Percentiles rank a stretch among this genome's conserved stretches.
Conservation (phyloP, 2,797 vertebrate species). For the Momotus momota region DNA sequence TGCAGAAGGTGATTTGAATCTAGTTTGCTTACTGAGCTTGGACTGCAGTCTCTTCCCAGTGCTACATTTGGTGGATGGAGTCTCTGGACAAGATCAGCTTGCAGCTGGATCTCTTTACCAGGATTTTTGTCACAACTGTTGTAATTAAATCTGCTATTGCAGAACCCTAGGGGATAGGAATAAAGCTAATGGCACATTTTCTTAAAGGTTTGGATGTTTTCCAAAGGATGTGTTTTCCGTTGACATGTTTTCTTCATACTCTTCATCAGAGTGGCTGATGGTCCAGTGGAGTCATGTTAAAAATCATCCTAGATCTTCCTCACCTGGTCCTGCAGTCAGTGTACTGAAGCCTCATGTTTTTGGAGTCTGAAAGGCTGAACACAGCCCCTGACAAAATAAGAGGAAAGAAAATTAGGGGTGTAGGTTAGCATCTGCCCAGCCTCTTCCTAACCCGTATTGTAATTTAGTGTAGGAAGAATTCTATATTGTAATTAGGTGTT, state of each 20-base stretch:
- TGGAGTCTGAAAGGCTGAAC: background rate
- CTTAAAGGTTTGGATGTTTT: conserved; percentile 25
- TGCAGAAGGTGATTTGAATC: background rate
- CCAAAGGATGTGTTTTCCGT: background rate
- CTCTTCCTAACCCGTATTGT: background rate
- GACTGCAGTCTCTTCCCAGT: background rate
- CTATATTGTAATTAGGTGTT: background rate
- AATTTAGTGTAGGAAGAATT: background rate
- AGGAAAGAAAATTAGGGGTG: background rate
- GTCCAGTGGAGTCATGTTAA: background rate
- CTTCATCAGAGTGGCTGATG: background rate
- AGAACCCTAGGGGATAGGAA: background rate
- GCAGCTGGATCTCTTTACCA: background rate
- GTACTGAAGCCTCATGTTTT: background rate
- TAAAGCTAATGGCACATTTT: background rate
- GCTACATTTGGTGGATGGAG: background rate
- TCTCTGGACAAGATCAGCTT: background rate
- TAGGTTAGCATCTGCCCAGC: background rate
- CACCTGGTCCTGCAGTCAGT: background rate
- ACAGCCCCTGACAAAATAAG: background rate
- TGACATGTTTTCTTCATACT: background rate
- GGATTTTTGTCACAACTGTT: conserved; percentile 26
- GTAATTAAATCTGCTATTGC: conserved; percentile 26
- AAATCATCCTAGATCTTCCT: background rate
- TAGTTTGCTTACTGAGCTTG: background rate